Evolutionary conservation across 2,888 invertebrate genomes (phyloP).

Genomic region (Sesamia inferens): DNA sequence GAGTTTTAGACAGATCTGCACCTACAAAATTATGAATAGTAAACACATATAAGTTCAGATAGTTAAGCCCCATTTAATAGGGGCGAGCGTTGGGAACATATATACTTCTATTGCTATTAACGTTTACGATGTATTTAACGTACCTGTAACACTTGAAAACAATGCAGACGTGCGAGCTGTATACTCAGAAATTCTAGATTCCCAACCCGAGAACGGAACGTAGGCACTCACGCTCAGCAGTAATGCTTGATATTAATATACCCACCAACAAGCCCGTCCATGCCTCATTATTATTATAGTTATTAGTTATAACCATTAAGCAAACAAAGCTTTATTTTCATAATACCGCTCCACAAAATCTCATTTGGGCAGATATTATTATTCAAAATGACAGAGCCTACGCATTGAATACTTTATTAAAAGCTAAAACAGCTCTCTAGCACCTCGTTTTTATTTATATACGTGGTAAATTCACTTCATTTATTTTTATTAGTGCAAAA

Average conservation of each 20-base stretch:
- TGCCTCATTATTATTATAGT: slow-evolving; percentile 1
- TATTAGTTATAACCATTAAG: slow-evolving; percentile 36
- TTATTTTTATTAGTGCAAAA: slow-evolving; percentile 57
- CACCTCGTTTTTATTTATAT: slow-evolving; percentile 62
- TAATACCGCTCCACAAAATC: slow-evolving; percentile 24
- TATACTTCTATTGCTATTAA: neutral
- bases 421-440: slow-evolving; percentile 58
- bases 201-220: neutral
- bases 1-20: neutral
- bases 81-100: too few relatives aligned
- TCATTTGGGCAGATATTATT: slow-evolving; percentile 51
- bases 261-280: neutral
- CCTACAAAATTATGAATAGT: neutral
- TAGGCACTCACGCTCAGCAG: neutral
- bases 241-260: neutral
- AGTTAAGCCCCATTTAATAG: neutral
- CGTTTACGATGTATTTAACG: too few relatives aligned
- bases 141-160: too few relatives aligned
- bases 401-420: slow-evolving; percentile 62
- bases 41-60: neutral
- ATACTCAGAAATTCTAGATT: neutral
- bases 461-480: slow-evolving; percentile 60
- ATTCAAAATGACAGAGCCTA: slow-evolving; percentile 52
- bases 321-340: slow-evolving; percentile 37
- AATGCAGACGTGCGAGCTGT: too few relatives aligned